Percentiles rank a stretch among this genome's conserved stretches.
Evolutionary conservation across 2,888 invertebrate species (phyloP).

Genomic region (Synergus umbraculus): DNA sequence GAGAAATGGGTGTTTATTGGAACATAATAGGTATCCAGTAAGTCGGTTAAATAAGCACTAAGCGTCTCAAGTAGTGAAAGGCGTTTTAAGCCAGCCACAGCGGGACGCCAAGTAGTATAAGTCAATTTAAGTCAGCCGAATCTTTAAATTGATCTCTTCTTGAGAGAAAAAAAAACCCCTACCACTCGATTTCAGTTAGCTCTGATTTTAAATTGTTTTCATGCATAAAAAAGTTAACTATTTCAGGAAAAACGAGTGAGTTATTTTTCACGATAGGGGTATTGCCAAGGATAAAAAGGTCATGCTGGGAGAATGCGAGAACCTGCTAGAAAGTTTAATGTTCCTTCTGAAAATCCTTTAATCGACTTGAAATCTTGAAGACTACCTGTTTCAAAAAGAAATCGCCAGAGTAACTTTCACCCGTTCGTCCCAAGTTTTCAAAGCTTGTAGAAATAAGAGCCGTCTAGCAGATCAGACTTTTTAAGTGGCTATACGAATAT

Average conservation of each 20-base stretch:
- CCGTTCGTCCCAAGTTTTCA: conserved; percentile 1
- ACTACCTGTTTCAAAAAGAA: conserved; percentile 38
- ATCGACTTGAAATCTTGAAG: conserved; percentile 31
- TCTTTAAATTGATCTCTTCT: background rate
- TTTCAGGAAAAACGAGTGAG: background rate
- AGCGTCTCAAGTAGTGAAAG: background rate
- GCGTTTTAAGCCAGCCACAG: background rate
- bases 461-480: conserved; percentile 33
- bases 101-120: background rate
- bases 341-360: conserved; percentile 27
- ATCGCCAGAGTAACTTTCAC: background rate
- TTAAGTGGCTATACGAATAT: conserved; percentile 28
- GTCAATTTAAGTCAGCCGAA: background rate
- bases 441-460: conserved; percentile 32
- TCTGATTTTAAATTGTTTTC: background rate
- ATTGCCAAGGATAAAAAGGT: background rate
- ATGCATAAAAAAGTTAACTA: background rate
- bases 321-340: conserved; percentile 18
- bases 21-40: no score
- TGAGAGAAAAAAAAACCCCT: background rate
- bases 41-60: background rate
- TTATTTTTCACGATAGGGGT: background rate
- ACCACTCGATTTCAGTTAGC: background rate
- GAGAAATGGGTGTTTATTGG: no score
- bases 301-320: background rate